Conservation (phyloP, 1,140 invertebrate species). For the Maconellicoccus hirsutus region DNA sequence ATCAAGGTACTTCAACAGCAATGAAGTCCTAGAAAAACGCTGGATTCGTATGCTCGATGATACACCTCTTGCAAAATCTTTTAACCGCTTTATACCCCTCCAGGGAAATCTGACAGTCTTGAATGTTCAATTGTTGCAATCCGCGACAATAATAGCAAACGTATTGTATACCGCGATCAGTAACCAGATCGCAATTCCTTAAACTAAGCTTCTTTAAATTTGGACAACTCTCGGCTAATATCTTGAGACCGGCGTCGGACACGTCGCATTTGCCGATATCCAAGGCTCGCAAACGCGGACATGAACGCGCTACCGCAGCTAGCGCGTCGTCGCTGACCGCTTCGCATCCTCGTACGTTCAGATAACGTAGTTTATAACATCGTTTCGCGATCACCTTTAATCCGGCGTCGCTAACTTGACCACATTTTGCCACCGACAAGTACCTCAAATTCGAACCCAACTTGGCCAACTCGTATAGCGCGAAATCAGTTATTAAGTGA, state of each 20-base stretch:
- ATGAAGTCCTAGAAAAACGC: constrained; percentile 56
- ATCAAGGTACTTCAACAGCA: too few relatives aligned
- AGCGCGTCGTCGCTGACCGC: constrained; percentile 82
- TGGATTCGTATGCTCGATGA: constrained; percentile 89
- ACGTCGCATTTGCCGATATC: constrained; percentile 89
- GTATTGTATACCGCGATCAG: constrained; percentile 71
- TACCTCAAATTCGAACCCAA: constrained; percentile 71
- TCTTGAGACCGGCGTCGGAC: constrained; percentile 70
- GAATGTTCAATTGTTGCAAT: constrained; percentile 78
- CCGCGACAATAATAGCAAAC: constrained; percentile 77
- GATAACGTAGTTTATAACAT: constrained; percentile 78
- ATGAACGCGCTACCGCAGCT: constrained; percentile 66
- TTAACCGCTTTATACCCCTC: constrained; percentile 82
- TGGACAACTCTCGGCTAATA: constrained; percentile 74
- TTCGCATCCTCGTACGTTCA: constrained; percentile 83
- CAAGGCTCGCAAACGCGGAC: constrained; percentile 66
- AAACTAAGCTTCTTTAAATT: constrained; percentile 81
- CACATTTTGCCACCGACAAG: constrained; percentile 80
- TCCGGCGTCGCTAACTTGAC: constrained; percentile 69
- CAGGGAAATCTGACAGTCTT: constrained; percentile 75
- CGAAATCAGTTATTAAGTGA: constrained; percentile 76
- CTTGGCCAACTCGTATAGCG: constrained; percentile 77
- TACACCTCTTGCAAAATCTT: constrained; percentile 77
- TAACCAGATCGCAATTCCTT: constrained; percentile 77
- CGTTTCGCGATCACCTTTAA: constrained; percentile 73